Base-by-base conservation (phyloP, 2,113 vertebrate species). In the Gobius niger region DNA sequence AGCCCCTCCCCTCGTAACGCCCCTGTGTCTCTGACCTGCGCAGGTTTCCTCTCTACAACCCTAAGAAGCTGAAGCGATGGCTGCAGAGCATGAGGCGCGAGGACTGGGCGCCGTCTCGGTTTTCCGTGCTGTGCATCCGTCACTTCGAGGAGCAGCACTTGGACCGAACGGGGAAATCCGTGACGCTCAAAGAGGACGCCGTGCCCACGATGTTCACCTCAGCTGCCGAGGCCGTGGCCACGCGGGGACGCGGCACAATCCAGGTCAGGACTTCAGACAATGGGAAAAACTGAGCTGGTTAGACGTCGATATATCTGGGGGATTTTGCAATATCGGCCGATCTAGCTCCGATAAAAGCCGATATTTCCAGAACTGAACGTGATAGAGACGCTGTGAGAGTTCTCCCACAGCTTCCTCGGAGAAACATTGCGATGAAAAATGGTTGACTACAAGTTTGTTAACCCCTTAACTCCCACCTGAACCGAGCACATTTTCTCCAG, bases 41-140 rank as follows among this genome's bases (percentile, higher is more conserved):
- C 72, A 91, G 90, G 74, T 91, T 90, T 72, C 90, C 90, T 0
- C 53, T 88, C 11, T 83, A 84, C 54, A 87, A 88, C 40, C 79
- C 77, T 12, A 62, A 81, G 8, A 87, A 80, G 41, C 86, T 90
- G 0, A 90, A 87, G 53, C 86, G 86, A 76, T 91, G 90, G 90
- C 80, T 91, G 0, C 1, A 2, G 11, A 89, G 84, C 73, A 87
- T 90, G 85, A 86, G 84, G 60, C 78, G 75, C 80, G 78, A 87
- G n/a, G 88, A 87, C 72, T 91, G 90, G 90, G 81, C 69, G 0
- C 90, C 90, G 0, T 78, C 82, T 18, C 85, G 81, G 57, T 90
- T 89, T 67, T 88, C 89, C 1, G 82, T 80, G 46, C 68, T 91
- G 56, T 91, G 90, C 77, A 82, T 67, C 44, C 50, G 73, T 62